phyloP scores from a whole-genome alignment of 2,113 vertebrate genomes.

The Spilogale gracilis region DNA sequence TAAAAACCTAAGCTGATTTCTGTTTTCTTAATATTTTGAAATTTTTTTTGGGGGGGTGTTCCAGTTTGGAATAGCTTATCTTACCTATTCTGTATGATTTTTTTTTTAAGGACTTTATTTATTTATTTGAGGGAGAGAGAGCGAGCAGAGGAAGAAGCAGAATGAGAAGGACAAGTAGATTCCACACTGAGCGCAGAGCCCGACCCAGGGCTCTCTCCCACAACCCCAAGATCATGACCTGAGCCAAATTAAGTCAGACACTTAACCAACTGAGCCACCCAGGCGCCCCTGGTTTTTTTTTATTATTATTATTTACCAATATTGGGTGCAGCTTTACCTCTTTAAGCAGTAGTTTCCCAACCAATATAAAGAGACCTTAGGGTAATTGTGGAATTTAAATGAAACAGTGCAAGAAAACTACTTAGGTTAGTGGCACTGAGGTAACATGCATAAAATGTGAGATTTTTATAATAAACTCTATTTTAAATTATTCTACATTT shows the following conservation, averaged over 20 bases:
- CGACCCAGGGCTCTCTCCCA: not conserved
- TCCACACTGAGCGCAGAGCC: not conserved
- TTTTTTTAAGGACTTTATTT: not conserved
- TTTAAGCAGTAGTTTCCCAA: not conserved
- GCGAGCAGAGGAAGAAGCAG: not conserved
- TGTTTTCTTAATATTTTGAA: slow-evolving; percentile 49
- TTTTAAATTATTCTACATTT: slow-evolving; percentile 4
- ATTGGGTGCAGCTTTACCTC: not conserved
- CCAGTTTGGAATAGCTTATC: not conserved
- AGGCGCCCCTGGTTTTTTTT: not conserved
- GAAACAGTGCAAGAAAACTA: not conserved
- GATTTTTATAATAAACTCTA: not conserved
- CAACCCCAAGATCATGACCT: not conserved
- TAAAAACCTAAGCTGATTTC: not conserved
- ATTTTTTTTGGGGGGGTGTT: not conserved
- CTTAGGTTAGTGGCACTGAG: not conserved
- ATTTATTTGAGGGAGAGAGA: not conserved
- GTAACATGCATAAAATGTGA: not conserved
- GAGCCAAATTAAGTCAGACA: not conserved
- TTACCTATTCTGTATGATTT: not conserved
- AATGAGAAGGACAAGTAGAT: not conserved
- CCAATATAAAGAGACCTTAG: not conserved
- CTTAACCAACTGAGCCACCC: not conserved
- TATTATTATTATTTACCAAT: not conserved
- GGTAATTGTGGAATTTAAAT: slow-evolving; percentile 19